Evolutionary conservation across 2,888 invertebrate genomes (phyloP), one percentile per base, ranked within the genome.

Genomic region (Eupithecia subumbrata): DNA sequence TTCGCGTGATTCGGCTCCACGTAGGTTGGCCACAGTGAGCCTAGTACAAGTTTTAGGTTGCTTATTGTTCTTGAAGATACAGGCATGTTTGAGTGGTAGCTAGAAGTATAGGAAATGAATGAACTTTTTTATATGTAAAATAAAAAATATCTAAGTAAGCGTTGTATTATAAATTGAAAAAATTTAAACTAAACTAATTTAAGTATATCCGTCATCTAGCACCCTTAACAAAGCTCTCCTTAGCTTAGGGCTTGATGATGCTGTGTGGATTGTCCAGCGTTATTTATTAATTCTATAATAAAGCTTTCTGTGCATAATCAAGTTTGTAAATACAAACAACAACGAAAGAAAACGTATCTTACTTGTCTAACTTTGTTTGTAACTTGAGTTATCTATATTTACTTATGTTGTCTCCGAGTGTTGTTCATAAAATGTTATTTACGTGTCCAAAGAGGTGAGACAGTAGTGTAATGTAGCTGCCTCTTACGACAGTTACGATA

Each of bases 11-110:
- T 83, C 25, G 95, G 88, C 37, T 94, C 91, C 2, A 95, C 91
- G 0, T 95, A 82, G 37, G 95, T 86, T 0, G 96, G 96, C 43
- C 95, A 91, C 18, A 95, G 79, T 2, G 95, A 88, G 5, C 96
- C 96, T 1, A 96, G 9, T 0, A 96, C 0, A 48, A 88, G 82
- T 87, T 93, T 95, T 0, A 94, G 5, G 34, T 75, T 40, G 87
- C 91, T 88, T 77, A 89, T 86, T 3, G 82, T 79, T 78, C 85
- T 87, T 63, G 91, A 90, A 5, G 94, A 93, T 56, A 89, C 0
- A 48, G 96, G 96, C 96, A 97, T 96, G 85, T 97, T 97, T 43
- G 95, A 89, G 85, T 97, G 97, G 56, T 95, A 90, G 18, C 96
- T 97, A 79, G 48, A 72, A 77, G 12, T 2, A 37, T 40, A 48